Percentiles rank a stretch among this genome's conserved stretches.
Conservation (phyloP, 2,888 invertebrate species). For the Pristionchus japonicus region DNA sequence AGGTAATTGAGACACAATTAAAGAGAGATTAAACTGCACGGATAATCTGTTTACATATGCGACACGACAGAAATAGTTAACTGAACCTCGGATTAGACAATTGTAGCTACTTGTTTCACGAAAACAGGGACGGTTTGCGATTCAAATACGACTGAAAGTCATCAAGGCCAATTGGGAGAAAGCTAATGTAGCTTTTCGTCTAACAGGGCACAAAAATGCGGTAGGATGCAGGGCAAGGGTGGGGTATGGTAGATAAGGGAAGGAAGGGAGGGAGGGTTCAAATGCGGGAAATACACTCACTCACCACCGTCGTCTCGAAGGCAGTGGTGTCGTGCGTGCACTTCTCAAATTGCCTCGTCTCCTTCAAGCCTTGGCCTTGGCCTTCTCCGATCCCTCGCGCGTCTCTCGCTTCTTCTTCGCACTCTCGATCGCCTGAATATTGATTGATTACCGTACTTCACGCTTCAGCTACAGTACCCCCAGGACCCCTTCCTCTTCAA, state of each 20-base stretch:
- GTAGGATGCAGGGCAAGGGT: neutral
- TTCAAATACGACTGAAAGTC: neutral
- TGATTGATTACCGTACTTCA: neutral
- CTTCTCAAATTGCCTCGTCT: neutral
- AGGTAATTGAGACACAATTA: conserved; percentile 15
- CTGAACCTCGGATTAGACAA: neutral
- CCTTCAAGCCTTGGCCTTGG: conserved; percentile 28
- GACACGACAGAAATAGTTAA: neutral
- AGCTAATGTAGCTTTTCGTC: neutral
- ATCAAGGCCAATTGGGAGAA: neutral
- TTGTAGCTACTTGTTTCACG: neutral
- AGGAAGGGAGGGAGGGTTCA: neutral
- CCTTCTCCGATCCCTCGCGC: conserved; percentile 25
- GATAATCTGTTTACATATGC: conserved; percentile 26
- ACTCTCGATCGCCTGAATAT: neutral
- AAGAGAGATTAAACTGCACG: neutral
- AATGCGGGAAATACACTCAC: neutral
- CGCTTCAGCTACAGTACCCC: neutral
- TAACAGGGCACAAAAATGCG: neutral
- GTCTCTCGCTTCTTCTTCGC: neutral
- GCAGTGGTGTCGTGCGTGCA: neutral
- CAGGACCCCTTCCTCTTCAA: neutral
- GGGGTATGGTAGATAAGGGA: no score
- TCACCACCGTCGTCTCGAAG: neutral
- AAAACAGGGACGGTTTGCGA: neutral